These are phyloP conservation scores for Trichogramma dendrolimi DNA, from an alignment of 2,888 invertebrate genomes.

Conservation along the genomic window DNA sequence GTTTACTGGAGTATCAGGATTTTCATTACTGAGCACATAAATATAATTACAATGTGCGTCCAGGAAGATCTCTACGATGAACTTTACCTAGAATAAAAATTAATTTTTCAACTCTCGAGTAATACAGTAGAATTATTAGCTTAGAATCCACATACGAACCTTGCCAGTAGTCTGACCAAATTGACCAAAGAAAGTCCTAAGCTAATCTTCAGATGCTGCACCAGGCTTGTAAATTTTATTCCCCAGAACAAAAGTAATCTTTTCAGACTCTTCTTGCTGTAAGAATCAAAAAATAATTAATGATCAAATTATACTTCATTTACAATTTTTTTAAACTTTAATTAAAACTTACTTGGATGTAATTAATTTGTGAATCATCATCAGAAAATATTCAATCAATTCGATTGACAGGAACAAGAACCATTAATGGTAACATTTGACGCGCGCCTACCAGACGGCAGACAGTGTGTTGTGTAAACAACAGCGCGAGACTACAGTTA, in stretches of 20 bases:
- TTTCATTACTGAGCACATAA: constrained; percentile 99
- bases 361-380: no score
- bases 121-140: no score
- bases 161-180: constrained; percentile 97
- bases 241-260: constrained; percentile 96
- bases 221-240: constrained; percentile 99
- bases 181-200: constrained; percentile 86
- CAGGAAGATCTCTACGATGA: constrained; percentile 81
- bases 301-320: no score
- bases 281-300: constrained; percentile 27
- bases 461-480: no score
- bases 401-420: no score
- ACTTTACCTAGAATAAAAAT: constrained; percentile 76
- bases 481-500: no score
- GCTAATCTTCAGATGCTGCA: constrained; percentile 96
- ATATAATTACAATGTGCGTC: constrained; percentile 92
- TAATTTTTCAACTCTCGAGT: not conserved
- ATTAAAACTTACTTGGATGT: no score
- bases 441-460: no score
- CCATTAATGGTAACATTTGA: no score
- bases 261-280: constrained; percentile 97
- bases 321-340: no score
- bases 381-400: no score
- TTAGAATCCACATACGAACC: constrained; percentile 54
- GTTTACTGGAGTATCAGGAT: constrained; percentile 34